These are phyloP conservation scores for Escarpia spicata DNA, from an alignment of 2,888 invertebrate species.

Conservation along the genomic window DNA sequence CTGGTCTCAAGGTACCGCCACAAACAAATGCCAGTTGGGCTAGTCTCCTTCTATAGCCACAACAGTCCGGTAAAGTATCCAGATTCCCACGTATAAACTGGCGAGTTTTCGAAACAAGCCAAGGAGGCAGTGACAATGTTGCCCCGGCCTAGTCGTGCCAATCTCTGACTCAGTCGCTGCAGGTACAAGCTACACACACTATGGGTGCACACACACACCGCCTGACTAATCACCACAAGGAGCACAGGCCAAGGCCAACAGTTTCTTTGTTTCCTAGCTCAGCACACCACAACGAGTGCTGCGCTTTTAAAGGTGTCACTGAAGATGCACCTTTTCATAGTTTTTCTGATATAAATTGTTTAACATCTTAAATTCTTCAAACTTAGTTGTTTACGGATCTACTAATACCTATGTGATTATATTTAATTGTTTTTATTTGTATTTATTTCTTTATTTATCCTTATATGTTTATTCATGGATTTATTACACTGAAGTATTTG, in stretches of 20 bases:
- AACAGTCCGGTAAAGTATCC: neutral
- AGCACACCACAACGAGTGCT: no score
- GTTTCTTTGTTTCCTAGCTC: neutral
- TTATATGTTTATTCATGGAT: no score
- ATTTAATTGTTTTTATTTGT: no score
- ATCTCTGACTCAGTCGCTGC: neutral
- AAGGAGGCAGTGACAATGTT: neutral
- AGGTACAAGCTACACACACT: neutral
- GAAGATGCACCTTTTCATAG: no score
- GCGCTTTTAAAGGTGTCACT: no score
- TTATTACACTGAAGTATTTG: no score
- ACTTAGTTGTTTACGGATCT: no score
- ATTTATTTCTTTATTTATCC: no score
- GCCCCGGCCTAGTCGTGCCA: neutral
- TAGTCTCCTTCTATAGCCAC: neutral
- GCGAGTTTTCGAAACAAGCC: neutral
- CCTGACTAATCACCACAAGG: neutral
- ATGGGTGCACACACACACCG: neutral
- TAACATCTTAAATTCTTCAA: no score
- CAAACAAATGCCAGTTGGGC: neutral
- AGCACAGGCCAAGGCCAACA: neutral
- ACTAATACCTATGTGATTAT: no score
- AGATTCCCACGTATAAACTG: neutral
- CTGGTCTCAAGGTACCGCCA: neutral
- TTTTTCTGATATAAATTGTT: no score